Evolutionary conservation across 2,888 invertebrate species (phyloP).

Genomic region (Eurytoma adleriae): DNA sequence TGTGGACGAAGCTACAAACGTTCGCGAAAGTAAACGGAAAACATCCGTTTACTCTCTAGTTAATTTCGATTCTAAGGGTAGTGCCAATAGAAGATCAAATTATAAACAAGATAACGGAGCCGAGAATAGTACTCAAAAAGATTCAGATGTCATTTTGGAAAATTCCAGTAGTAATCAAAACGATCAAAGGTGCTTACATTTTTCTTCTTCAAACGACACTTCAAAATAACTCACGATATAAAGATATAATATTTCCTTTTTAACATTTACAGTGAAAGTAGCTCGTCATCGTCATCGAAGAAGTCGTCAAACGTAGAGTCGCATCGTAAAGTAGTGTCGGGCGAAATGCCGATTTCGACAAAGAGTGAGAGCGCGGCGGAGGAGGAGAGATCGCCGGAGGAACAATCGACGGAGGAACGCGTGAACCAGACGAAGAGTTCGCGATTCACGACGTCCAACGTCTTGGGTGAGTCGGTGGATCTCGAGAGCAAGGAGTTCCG

Average conservation of each 20-base stretch:
- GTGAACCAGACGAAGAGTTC: constrained; percentile 66
- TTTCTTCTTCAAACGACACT: neutral
- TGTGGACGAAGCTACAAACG: constrained; percentile 56
- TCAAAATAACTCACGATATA: neutral
- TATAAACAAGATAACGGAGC: constrained; percentile 41
- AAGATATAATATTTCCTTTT: neutral
- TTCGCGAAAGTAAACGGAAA: constrained; percentile 61
- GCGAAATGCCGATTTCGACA: constrained; percentile 48
- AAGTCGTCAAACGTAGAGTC: constrained; percentile 39
- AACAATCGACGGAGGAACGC: neutral
- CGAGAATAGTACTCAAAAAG: constrained; percentile 43
- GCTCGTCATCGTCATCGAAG: constrained; percentile 38
- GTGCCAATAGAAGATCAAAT: constrained; percentile 59
- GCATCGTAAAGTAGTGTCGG: constrained; percentile 56
- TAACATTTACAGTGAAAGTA: constrained; percentile 31
- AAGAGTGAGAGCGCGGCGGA: constrained; percentile 43
- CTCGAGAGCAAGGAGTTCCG: constrained; percentile 62
- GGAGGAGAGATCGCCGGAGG: constrained; percentile 2
- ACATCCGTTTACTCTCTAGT: constrained; percentile 62
- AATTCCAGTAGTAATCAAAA: constrained; percentile 40
- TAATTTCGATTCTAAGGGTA: constrained; percentile 60
- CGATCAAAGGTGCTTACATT: constrained; percentile 34
- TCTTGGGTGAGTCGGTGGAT: constrained; percentile 65
- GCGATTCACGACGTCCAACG: constrained; percentile 72
- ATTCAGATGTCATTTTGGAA: constrained; percentile 44